These are phyloP conservation scores for Meteorus colon DNA, from an alignment of 2,888 invertebrate species.

Conservation along the genomic window DNA sequence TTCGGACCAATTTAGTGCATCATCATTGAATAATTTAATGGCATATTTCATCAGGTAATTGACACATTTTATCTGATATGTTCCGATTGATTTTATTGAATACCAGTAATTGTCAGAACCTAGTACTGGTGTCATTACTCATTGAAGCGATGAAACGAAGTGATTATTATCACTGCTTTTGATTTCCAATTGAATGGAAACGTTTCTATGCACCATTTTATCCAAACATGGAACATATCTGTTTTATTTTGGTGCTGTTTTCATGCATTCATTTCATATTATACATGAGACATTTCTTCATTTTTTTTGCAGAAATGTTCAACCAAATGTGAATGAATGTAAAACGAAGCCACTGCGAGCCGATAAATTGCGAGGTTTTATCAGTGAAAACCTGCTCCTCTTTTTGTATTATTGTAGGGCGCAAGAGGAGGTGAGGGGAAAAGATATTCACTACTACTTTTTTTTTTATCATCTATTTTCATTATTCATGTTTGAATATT, in stretches of 20 bases:
- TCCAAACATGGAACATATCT: background rate
- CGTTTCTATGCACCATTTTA: background rate
- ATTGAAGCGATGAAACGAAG: background rate
- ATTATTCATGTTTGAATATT: slow-evolving; percentile 11
- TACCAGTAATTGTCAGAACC: slow-evolving; percentile 58
- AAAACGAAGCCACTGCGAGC: slow-evolving; percentile 69
- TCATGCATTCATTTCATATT: background rate
- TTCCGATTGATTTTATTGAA: slow-evolving; percentile 3
- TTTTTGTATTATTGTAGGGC: slow-evolving; percentile 71
- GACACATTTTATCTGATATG: slow-evolving; percentile 2
- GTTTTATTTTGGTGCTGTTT: background rate
- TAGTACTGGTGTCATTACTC: slow-evolving; percentile 57
- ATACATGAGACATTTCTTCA: slow-evolving; percentile 14
- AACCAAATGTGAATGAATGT: slow-evolving; percentile 67
- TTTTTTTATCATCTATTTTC: background rate
- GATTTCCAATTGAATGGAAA: background rate
- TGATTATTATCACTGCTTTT: background rate
- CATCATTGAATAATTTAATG: slow-evolving; percentile 66
- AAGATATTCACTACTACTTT: slow-evolving; percentile 6
- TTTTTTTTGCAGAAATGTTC: slow-evolving; percentile 68
- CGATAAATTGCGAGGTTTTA: slow-evolving; percentile 69
- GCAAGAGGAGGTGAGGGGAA: slow-evolving; percentile 57
- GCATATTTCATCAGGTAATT: slow-evolving; percentile 67
- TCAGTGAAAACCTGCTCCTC: slow-evolving; percentile 70
- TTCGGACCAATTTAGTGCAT: slow-evolving; percentile 57